Base-by-base conservation (phyloP, 1,140 invertebrate species). In the Magallana angulata region DNA sequence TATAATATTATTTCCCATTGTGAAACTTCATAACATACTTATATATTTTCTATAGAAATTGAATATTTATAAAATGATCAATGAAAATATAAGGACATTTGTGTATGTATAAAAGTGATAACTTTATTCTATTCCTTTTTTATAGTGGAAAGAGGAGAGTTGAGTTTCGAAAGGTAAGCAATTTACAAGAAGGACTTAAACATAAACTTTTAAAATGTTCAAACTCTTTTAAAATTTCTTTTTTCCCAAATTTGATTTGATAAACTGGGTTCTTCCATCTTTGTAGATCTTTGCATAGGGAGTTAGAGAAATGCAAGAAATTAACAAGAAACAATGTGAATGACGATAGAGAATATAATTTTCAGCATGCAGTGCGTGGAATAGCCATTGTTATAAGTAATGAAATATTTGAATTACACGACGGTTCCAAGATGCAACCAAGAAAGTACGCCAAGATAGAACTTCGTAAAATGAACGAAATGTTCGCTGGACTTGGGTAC, bases 351-450 rank as follows among this genome's bases (percentile, higher is more conserved):
- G 68, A 36, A 11, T 76, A 76, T 76, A 30, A 30, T 76, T 76
- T 76, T 76, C 24, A 0, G 7, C 68, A 76, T 5, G 68, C 0
- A 36, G 24, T 76, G 24, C 68, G 68, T 12, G 68, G 68, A 18
- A 76, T 76, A 12, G 68, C 68, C 24, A 76, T 76, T 76, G 68
- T 76, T 30, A 76, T 76, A 11, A 76, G 68, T 76, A 76, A 76
- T 7, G 68, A 12, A 76, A 0, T 9, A 9, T 76, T 76, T 30
- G 14, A 30, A 18, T 30, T 12, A 3, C 12, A 76, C 68, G 9
- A 18, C 14, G 68, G 68, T 48, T 36, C 68, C 1, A 11, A 5
- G 14, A 76, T 30, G 7, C 24, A 30, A 9, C 24, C 6, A 30
- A 76, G 68, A 1, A 3, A 24, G 7, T 76, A 76, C 36, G 68